Conservation (phyloP, 2,113 vertebrate genomes). For the Callipepla californica region DNA sequence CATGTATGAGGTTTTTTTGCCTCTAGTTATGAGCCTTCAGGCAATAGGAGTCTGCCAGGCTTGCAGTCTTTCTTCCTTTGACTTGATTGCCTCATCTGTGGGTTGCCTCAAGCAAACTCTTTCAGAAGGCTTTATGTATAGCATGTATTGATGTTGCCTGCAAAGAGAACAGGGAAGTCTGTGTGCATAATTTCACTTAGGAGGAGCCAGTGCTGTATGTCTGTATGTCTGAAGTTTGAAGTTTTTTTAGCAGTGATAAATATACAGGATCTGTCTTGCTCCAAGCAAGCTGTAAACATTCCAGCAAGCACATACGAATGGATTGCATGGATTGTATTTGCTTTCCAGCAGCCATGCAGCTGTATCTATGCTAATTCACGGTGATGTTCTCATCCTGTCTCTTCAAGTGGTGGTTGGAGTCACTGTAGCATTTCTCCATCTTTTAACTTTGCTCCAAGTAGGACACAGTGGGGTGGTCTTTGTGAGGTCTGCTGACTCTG, state of each 20-base stretch:
- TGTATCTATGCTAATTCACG: not conserved
- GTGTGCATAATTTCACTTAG: not conserved
- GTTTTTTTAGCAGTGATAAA: not conserved
- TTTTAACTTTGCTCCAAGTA: not conserved
- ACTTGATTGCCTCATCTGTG: not conserved
- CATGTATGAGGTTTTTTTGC: not conserved
- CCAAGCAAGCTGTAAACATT: not conserved
- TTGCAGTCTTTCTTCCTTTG: not conserved
- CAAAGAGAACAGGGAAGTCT: not conserved
- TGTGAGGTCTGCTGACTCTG: not conserved
- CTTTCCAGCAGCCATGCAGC: not conserved
- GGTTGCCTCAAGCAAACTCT: slow-evolving; percentile 1
- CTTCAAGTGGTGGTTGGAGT: not conserved
- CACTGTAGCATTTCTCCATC: not conserved
- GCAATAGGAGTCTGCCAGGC: not conserved
- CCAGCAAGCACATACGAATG: not conserved
- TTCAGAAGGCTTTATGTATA: not conserved
- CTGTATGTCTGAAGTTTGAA: not conserved
- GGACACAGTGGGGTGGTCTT: accelerated
- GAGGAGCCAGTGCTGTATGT: not conserved
- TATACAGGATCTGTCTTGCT: not conserved
- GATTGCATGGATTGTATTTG: not conserved
- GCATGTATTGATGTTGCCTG: not conserved
- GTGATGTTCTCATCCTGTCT: accelerated
- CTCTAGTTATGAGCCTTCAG: not conserved